Conservation (phyloP, 2,888 invertebrate genomes). For the Nysson spinosus region DNA sequence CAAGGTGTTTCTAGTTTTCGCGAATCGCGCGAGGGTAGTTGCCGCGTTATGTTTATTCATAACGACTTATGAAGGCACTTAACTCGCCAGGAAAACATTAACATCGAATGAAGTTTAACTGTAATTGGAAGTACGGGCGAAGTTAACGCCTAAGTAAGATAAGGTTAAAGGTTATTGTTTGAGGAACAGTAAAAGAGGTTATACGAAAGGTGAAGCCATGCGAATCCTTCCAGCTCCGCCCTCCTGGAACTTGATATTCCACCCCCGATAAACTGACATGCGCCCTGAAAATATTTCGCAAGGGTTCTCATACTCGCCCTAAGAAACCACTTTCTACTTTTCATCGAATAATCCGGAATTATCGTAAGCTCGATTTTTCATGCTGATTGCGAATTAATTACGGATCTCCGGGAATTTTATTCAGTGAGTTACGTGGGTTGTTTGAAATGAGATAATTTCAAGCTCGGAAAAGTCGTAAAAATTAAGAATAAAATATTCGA, state of each 20-base stretch:
- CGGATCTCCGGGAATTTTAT: neutral
- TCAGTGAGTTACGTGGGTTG: too few relatives aligned
- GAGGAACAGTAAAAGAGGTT: slow-evolving; percentile 50
- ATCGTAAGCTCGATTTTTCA: slow-evolving; percentile 21
- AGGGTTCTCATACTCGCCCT: slow-evolving; percentile 56
- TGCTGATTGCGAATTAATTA: slow-evolving; percentile 14
- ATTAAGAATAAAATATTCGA: too few relatives aligned
- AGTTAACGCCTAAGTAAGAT: slow-evolving; percentile 58
- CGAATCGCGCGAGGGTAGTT: too few relatives aligned
- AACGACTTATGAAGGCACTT: too few relatives aligned
- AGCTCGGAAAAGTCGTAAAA: too few relatives aligned
- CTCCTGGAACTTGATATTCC: slow-evolving; percentile 46
- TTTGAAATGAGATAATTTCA: too few relatives aligned
- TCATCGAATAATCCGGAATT: neutral
- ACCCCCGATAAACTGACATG: slow-evolving; percentile 58
- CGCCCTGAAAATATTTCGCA: slow-evolving; percentile 44
- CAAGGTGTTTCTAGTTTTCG: too few relatives aligned
- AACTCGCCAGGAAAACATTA: slow-evolving; percentile 52
- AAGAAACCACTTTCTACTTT: neutral
- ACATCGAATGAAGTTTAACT: slow-evolving; percentile 54
- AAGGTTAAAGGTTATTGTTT: slow-evolving; percentile 66
- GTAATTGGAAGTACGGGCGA: slow-evolving; percentile 46
- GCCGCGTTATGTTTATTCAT: too few relatives aligned
- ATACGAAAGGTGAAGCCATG: slow-evolving; percentile 58
- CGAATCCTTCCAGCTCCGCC: slow-evolving; percentile 56